Percentiles rank a stretch among this genome's conserved stretches.
phyloP scores from a whole-genome alignment of 2,797 vertebrate species.

The Aphelocoma californica region DNA sequence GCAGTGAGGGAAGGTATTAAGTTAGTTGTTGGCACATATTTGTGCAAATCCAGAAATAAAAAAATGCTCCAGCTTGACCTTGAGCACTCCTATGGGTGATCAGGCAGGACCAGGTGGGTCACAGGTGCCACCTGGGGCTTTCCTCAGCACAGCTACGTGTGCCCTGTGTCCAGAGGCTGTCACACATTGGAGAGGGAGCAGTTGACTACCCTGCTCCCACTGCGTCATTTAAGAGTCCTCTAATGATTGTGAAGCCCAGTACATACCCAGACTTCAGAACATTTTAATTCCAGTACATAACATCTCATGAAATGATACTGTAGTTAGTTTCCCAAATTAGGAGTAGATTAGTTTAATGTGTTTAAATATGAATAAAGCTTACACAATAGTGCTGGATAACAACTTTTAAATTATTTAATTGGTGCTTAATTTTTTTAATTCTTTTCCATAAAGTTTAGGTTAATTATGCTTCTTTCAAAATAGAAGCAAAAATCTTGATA shows the following conservation, averaged over 20 bases:
- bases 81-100: neutral
- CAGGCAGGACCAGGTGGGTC: neutral
- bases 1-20: neutral
- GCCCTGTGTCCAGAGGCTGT: neutral
- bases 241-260: neutral
- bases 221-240: neutral
- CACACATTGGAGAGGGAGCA: accelerated
- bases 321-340: conserved; percentile 24
- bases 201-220: neutral
- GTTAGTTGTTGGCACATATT: neutral
- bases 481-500: conserved; percentile 32
- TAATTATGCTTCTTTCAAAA: conserved; percentile 60
- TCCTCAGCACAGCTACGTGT: accelerated
- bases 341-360: neutral
- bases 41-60: neutral
- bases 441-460: conserved; percentile 51
- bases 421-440: conserved; percentile 21
- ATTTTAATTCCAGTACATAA: neutral
- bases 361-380: conserved; percentile 46
- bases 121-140: neutral
- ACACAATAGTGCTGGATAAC: neutral
- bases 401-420: conserved; percentile 59
- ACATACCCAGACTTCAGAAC: neutral
- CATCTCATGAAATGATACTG: neutral
- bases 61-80: neutral